Evolutionary conservation across 1,140 invertebrate genomes (phyloP).

Genomic region (Copidosoma floridanum): DNA sequence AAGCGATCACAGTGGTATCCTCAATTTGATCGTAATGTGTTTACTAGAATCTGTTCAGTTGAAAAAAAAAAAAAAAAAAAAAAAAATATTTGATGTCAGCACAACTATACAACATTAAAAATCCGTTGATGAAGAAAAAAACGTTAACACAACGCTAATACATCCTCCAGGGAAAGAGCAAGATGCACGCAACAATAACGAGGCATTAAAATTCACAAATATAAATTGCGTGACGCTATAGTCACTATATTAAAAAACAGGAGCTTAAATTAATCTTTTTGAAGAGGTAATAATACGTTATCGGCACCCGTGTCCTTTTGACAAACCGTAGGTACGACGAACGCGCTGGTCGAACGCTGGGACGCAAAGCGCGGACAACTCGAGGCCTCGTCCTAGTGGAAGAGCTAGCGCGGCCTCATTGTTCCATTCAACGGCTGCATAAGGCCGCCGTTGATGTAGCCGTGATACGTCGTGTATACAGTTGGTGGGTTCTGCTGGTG

Average conservation of each 20-base stretch:
- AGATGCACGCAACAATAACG: too few species aligned
- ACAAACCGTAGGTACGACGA: constrained; percentile 18
- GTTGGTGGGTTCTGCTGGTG: constrained; percentile 73
- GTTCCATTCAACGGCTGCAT: constrained; percentile 70
- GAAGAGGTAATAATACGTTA: too few species aligned
- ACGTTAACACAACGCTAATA: too few species aligned
- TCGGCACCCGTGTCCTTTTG: constrained; percentile 7
- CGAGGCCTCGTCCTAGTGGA: constrained; percentile 2
- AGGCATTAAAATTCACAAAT: too few species aligned
- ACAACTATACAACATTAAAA: neutral
- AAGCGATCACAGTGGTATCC: too few species aligned
- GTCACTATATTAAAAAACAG: too few species aligned
- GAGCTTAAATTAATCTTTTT: too few species aligned
- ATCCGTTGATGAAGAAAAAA: neutral
- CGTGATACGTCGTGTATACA: constrained; percentile 69
- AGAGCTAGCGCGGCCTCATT: constrained; percentile 62
- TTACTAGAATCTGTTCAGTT: too few species aligned
- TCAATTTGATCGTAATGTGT: too few species aligned
- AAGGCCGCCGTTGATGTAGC: constrained; percentile 71
- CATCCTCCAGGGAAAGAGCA: too few species aligned
- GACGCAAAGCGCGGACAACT: constrained; percentile 22
- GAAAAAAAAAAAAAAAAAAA: constrained; percentile 4
- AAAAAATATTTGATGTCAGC: neutral
- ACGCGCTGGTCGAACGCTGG: constrained; percentile 16
- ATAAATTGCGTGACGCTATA: too few species aligned